These are phyloP conservation scores for Serinus canaria DNA, from an alignment of 2,113 vertebrate genomes.

Conservation along the genomic window DNA sequence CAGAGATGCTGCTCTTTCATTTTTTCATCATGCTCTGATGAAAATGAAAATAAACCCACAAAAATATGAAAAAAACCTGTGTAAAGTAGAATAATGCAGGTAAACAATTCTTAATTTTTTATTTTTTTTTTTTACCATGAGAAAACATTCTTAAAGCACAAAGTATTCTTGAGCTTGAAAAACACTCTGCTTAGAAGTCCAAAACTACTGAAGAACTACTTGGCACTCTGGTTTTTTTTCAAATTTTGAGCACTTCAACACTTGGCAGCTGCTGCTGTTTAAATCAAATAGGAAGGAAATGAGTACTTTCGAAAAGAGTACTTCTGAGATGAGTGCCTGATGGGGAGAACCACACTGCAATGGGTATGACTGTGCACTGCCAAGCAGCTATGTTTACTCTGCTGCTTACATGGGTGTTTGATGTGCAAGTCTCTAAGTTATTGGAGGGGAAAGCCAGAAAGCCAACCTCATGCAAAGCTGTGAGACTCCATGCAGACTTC, in stretches of 20 bases:
- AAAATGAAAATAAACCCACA: background rate
- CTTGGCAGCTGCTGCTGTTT: background rate
- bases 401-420: background rate
- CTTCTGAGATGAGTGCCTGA: background rate
- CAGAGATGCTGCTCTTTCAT: background rate
- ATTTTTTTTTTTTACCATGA: background rate
- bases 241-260: fast-evolving
- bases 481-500: background rate
- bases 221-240: too few relatives aligned
- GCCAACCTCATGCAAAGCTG: background rate
- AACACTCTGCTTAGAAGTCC: background rate
- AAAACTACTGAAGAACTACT: background rate
- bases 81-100: background rate
- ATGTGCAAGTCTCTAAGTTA: background rate
- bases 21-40: too few relatives aligned
- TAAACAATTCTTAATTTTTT: background rate
- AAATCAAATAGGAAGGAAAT: background rate
- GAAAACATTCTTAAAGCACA: background rate
- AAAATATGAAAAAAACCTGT: background rate
- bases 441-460: background rate
- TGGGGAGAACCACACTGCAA: background rate
- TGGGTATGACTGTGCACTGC: background rate
- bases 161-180: background rate
- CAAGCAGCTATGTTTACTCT: background rate
- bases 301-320: background rate